A percentile compares a stretch with the other conserved stretches of the same genome.
phyloP scores from a whole-genome alignment of 2,113 vertebrate species.

The Leptodactylus fuscus region DNA sequence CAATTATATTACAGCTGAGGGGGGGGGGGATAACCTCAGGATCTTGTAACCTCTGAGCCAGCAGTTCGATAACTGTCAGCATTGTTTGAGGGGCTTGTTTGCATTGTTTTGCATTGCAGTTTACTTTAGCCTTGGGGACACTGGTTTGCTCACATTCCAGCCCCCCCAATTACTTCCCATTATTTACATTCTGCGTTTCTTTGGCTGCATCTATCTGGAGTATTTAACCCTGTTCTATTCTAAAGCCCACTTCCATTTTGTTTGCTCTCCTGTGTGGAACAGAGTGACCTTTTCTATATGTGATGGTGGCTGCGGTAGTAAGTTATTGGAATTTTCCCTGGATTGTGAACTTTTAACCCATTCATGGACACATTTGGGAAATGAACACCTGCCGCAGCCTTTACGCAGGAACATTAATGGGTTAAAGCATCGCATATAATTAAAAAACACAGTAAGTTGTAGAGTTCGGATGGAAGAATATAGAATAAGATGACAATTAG shows the following conservation, averaged over 20 bases:
- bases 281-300: conserved; percentile 26
- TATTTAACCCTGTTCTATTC: conserved; percentile 36
- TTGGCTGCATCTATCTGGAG: conserved; percentile 24
- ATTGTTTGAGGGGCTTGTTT: conserved; percentile 57
- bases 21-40: conserved; percentile 24
- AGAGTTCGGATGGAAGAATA: not conserved
- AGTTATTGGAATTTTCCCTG: conserved; percentile 3
- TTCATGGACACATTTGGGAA: not conserved
- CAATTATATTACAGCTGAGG: conserved; percentile 46
- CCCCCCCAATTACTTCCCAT: conserved; percentile 49
- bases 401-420: not conserved
- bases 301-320: not conserved
- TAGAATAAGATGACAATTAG: too few species aligned
- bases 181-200: conserved; percentile 48
- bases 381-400: not conserved
- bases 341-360: conserved; percentile 23
- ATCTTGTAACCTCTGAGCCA: conserved; percentile 47
- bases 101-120: conserved; percentile 55
- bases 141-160: conserved; percentile 50
- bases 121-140: conserved; percentile 52
- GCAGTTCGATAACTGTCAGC: conserved; percentile 56
- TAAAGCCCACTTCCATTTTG: conserved; percentile 25
- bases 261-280: conserved; percentile 41
- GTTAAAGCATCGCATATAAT: not conserved
- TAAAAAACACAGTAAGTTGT: not conserved